Evolutionary conservation across 2,113 vertebrate species (phyloP).

Genomic region (Perca flavescens): DNA sequence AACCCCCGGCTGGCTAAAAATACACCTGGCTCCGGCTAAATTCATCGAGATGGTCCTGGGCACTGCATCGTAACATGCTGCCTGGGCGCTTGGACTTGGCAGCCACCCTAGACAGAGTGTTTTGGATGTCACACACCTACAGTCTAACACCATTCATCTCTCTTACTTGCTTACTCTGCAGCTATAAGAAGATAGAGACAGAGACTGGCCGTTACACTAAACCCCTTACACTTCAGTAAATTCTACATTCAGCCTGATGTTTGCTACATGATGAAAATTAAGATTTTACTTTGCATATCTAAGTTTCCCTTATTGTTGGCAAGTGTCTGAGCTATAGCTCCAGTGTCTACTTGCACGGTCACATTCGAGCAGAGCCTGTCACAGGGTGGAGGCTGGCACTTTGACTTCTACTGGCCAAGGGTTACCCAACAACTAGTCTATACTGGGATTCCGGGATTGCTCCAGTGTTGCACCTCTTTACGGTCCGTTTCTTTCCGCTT

Average conservation of each 20-base stretch:
- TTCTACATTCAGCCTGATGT: background rate
- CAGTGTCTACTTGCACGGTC: background rate
- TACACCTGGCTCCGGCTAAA: slow-evolving; percentile 73
- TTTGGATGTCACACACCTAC: slow-evolving; percentile 41
- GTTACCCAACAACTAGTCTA: background rate
- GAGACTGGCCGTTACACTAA: slow-evolving; percentile 34
- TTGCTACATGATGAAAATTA: slow-evolving; percentile 8
- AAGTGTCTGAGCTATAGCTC: background rate
- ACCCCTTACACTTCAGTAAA: slow-evolving; percentile 7
- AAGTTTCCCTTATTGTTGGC: background rate
- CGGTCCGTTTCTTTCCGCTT: too few species aligned
- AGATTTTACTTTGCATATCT: background rate
- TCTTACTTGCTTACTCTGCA: slow-evolving; percentile 31
- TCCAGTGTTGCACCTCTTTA: too few species aligned
- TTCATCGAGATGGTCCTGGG: slow-evolving; percentile 68
- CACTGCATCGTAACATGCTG: slow-evolving; percentile 46
- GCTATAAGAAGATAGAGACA: slow-evolving; percentile 18
- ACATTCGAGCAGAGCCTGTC: background rate
- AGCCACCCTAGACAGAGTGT: slow-evolving; percentile 43
- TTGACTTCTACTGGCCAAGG: background rate
- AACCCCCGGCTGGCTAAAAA: slow-evolving; percentile 81
- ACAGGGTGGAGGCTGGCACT: background rate
- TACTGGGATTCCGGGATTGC: too few species aligned
- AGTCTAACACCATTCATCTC: slow-evolving; percentile 54
- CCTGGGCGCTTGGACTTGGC: slow-evolving; percentile 52